Evolutionary conservation across 1,140 invertebrate species (phyloP), one percentile per base, ranked within the genome.

Genomic region (Scaptodrosophila lebanonensis): DNA sequence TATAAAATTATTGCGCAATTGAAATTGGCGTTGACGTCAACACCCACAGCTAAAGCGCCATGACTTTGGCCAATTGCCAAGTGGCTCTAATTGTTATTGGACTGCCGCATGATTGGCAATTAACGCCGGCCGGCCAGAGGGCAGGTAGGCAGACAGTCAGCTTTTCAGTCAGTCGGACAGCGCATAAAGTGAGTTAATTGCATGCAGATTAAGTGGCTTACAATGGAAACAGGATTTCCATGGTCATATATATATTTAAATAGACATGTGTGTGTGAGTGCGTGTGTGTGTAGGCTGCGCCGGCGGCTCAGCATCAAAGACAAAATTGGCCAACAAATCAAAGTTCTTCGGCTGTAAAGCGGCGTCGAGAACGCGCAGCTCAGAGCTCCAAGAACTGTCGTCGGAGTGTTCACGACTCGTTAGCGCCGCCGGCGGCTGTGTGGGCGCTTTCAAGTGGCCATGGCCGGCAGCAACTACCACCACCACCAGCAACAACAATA

Each of bases 381-480:
- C 54, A 49, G 11, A 30, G 15, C 15, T 17, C 33, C 49, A 60
- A 60, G 48, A 49, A 65, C 42, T 64, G 49, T 50, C 16, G 33
- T 38, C 16, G 43, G 20, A 11, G 25, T 13, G 33, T 8, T 38
- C 13, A 25, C 17, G 61, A 43, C 50, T 49, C 58, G 62, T 62
- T 35, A 61, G 50, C 49, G 57, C 44, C 66, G 48, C 9, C 42
- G 43, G 57, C 43, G 15, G 42, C 39, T 59, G 53, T 65, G 70
- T 65, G 66, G 66, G 69, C 11, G 39, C 47, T 59, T 62, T 57
- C 42, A 69, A 75, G 70, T 69, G 60, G 67, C 60, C 66, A 65
- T 69, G 65, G 60, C 70, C 69, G 39, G 30, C 32, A 53, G 25
- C 17, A 11, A 40, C 53, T 52, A n/a, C 11, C 1, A 15, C 16